Evolutionary conservation across 2,113 vertebrate genomes (phyloP).

Genomic region (Siniperca knerii): DNA sequence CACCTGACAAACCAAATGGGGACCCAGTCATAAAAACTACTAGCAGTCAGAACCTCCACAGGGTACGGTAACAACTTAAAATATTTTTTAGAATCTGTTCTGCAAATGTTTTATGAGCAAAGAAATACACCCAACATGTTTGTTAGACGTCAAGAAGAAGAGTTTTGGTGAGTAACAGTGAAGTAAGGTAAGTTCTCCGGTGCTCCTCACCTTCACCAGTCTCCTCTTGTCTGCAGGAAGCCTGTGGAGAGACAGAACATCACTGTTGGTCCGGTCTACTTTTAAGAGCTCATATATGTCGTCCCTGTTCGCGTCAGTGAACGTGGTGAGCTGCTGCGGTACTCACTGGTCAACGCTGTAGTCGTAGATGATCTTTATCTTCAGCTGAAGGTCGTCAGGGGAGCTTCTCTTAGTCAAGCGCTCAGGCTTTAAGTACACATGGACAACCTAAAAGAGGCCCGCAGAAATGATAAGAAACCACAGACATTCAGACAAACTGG

Average conservation of each 20-base stretch:
- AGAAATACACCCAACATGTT: too few relatives aligned
- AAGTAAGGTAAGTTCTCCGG: too few relatives aligned
- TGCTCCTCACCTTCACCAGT: constrained; percentile 91
- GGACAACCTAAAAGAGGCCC: constrained; percentile 85
- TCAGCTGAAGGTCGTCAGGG: constrained; percentile 86
- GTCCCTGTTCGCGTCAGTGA: neutral
- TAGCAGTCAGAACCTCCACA: too few relatives aligned
- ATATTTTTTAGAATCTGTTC: too few relatives aligned
- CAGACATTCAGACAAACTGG: neutral
- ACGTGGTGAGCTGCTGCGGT: neutral
- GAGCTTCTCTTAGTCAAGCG: constrained; percentile 90
- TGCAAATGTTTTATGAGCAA: too few relatives aligned
- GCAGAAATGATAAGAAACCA: neutral
- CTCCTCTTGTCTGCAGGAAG: constrained; percentile 90
- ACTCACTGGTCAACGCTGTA: constrained; percentile 93
- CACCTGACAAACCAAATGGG: too few relatives aligned
- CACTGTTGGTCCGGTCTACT: neutral
- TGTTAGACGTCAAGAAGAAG: too few relatives aligned
- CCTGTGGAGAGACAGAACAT: constrained; percentile 73
- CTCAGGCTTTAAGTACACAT: constrained; percentile 88
- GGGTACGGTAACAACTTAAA: too few relatives aligned
- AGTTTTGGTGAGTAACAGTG: too few relatives aligned
- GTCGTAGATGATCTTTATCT: constrained; percentile 93
- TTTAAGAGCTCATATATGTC: too few relatives aligned
- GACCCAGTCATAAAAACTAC: too few relatives aligned